phyloP scores from a whole-genome alignment of 1,140 invertebrate species.

The Venturia canescens region DNA sequence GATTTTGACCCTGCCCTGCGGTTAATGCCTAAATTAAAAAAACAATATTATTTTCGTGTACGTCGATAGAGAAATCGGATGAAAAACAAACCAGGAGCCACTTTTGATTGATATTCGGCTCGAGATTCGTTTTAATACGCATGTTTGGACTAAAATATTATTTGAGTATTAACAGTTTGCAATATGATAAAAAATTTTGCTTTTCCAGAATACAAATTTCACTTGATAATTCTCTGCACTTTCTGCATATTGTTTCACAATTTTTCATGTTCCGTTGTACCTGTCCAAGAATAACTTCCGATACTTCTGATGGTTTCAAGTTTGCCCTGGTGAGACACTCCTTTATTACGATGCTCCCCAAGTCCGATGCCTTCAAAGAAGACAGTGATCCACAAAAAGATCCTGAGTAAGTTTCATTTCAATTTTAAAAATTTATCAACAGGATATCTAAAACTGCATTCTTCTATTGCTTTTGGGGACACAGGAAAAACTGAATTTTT shows the following conservation, averaged over 20 bases:
- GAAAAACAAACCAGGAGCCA: neutral
- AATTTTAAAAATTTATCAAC: conserved; percentile 11
- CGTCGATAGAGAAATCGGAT: too few relatives aligned
- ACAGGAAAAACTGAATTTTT: too few relatives aligned
- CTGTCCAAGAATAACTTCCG: conserved; percentile 93
- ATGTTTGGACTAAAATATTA: too few relatives aligned
- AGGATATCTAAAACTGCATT: conserved; percentile 26
- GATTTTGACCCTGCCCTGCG: conserved; percentile 90
- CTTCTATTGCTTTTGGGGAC: too few relatives aligned
- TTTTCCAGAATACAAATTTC: neutral
- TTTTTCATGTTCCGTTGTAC: conserved; percentile 74
- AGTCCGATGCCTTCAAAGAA: conserved; percentile 82
- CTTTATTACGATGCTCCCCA: conserved; percentile 87
- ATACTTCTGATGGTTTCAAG: conserved; percentile 82
- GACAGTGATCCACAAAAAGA: conserved; percentile 85
- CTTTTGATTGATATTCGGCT: too few relatives aligned
- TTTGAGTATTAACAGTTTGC: too few relatives aligned
- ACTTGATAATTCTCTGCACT: neutral
- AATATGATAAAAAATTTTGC: neutral
- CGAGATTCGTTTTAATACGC: too few relatives aligned
- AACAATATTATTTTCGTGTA: too few relatives aligned
- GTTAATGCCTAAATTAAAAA: conserved; percentile 79
- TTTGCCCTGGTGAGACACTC: conserved; percentile 83
- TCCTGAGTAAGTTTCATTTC: conserved; percentile 75
- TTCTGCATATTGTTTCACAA: neutral